phyloP scores from a whole-genome alignment of 1,140 invertebrate genomes.

The Limonius californicus region DNA sequence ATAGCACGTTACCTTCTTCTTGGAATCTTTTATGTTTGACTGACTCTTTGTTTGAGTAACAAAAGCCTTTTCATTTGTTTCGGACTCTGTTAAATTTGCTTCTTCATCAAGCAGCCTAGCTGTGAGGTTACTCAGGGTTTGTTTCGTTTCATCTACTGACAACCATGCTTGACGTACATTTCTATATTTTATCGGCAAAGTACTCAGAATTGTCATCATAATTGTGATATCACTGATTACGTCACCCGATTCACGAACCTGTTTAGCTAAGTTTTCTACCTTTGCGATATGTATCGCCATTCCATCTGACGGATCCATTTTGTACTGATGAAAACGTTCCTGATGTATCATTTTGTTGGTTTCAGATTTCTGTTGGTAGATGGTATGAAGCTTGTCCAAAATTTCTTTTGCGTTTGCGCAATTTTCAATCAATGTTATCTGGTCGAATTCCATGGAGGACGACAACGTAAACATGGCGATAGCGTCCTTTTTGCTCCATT shows the following conservation, averaged over 20 bases:
- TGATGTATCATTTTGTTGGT: constrained; percentile 43
- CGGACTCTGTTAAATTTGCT: constrained; percentile 33
- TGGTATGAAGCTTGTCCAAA: constrained; percentile 38
- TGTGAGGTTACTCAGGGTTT: constrained; percentile 43
- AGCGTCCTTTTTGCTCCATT: constrained; percentile 3
- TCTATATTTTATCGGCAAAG: constrained; percentile 36
- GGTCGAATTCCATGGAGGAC: constrained; percentile 38
- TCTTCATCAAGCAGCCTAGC: constrained; percentile 46
- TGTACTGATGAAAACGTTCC: constrained; percentile 45
- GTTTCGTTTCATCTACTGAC: constrained; percentile 36
- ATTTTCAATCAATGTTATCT: constrained; percentile 41
- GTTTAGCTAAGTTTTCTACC: constrained; percentile 41
- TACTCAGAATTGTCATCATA: constrained; percentile 42
- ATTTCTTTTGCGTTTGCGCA: constrained; percentile 37
- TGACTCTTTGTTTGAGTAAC: not conserved
- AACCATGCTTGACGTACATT: constrained; percentile 42
- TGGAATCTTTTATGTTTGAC: constrained; percentile 11
- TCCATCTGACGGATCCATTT: constrained; percentile 36
- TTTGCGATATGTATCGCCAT: constrained; percentile 45
- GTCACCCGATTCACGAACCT: constrained; percentile 40
- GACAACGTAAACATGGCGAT: constrained; percentile 35
- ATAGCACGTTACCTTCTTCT: no score
- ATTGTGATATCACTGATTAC: constrained; percentile 41
- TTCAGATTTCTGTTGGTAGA: constrained; percentile 42
- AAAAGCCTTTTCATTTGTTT: constrained; percentile 30